Conservation (phyloP, 2,888 invertebrate species). For the Pristionchus maxplancki region DNA sequence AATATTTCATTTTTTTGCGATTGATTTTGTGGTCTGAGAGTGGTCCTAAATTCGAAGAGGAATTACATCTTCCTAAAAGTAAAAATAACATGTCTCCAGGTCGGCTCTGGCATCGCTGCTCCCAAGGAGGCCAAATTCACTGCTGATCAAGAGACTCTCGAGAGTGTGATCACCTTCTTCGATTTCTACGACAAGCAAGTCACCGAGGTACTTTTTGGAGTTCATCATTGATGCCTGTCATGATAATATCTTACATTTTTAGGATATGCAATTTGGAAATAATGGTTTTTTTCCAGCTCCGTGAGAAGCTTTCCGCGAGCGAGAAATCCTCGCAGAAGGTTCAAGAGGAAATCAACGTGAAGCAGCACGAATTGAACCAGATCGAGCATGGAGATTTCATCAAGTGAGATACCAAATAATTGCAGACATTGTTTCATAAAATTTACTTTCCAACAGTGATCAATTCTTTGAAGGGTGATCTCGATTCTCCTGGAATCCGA, state of each 20-base stretch:
- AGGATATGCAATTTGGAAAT: too few species aligned
- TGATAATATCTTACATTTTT: too few species aligned
- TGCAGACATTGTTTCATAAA: neutral
- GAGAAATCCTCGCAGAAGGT: conserved; percentile 38
- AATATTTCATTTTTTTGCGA: neutral
- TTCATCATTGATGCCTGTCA: too few species aligned
- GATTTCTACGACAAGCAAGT: conserved; percentile 57
- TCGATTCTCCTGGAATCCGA: conserved; percentile 22
- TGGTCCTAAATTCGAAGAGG: too few species aligned
- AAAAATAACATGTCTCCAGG: neutral
- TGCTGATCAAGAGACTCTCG: conserved; percentile 57
- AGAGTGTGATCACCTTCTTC: conserved; percentile 62
- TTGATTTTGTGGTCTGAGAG: too few species aligned
- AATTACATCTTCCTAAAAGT: too few species aligned
- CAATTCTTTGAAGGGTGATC: conserved; percentile 10
- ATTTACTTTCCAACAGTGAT: too few species aligned
- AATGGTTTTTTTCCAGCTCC: conserved; percentile 30
- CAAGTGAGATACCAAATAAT: neutral
- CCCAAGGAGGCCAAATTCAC: conserved; percentile 48
- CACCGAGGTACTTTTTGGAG: neutral
- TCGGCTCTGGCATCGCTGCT: conserved; percentile 44
- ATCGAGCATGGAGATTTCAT: conserved; percentile 33
- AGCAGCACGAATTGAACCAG: conserved; percentile 52
- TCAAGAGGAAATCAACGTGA: conserved; percentile 54
- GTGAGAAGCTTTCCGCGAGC: neutral